Conservation (phyloP, 2,113 vertebrate genomes). For the Perca fluviatilis region DNA sequence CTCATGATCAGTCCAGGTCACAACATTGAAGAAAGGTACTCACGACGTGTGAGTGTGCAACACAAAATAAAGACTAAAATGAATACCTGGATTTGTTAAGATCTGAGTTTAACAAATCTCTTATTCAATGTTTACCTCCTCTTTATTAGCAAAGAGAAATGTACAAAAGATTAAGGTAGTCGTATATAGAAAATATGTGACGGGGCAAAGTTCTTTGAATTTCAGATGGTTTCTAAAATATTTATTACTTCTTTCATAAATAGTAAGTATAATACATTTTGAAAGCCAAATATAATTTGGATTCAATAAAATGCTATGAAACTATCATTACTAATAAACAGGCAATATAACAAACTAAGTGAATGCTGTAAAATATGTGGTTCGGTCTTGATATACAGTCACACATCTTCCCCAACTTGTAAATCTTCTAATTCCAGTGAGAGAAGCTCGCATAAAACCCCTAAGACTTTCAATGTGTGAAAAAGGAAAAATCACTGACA, state of each 20-base stretch:
- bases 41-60: neutral
- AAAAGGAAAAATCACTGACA: neutral
- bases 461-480: neutral
- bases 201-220: neutral
- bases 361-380: neutral
- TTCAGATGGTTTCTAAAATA: neutral
- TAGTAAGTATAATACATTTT: neutral
- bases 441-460: neutral
- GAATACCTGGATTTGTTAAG: neutral
- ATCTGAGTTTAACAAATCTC: neutral
- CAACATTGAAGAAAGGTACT: neutral
- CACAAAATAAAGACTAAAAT: slow-evolving; percentile 30
- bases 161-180: neutral
- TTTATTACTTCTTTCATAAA: neutral
- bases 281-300: neutral
- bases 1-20: neutral
- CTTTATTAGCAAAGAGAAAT: neutral
- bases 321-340: neutral
- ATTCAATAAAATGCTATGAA: neutral
- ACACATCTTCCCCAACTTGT: neutral
- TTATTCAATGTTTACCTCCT: neutral
- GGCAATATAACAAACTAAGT: neutral
- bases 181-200: neutral
- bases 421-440: neutral
- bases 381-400: neutral